Evolutionary conservation across 2,113 vertebrate species (phyloP).

Genomic region (Pelecanus crispus): DNA sequence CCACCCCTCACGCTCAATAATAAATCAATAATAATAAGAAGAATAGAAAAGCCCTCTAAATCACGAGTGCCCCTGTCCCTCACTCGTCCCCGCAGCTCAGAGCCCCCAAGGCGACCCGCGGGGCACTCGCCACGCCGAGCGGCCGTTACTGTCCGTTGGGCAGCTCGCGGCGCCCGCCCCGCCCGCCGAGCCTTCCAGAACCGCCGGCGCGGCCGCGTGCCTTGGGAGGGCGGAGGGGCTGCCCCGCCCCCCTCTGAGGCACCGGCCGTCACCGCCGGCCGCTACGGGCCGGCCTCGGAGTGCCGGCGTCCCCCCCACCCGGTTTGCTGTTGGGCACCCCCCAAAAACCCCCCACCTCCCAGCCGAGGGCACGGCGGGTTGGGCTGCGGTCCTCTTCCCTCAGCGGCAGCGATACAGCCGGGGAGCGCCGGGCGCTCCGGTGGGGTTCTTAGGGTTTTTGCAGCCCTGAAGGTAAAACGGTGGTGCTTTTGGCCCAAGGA

Average conservation of each 20-base stretch:
- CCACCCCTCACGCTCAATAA: background rate
- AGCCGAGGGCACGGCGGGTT: rapidly evolving
- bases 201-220: rapidly evolving
- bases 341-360: background rate
- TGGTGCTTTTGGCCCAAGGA: background rate
- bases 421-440: rapidly evolving
- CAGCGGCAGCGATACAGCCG: rapidly evolving
- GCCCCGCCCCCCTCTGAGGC: background rate
- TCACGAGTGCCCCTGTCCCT: rapidly evolving
- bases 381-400: too few relatives aligned
- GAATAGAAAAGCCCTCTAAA: background rate
- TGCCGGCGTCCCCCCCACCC: too few relatives aligned
- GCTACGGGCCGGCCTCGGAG: too few relatives aligned
- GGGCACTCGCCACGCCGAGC: too few relatives aligned
- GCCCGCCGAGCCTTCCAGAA: background rate
- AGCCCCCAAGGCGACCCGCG: too few relatives aligned
- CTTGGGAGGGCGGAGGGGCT: too few relatives aligned
- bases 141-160: too few relatives aligned
- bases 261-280: too few relatives aligned
- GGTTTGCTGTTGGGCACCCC: background rate
- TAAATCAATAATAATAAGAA: too few relatives aligned
- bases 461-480: rapidly evolving
- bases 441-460: background rate
- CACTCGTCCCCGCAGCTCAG: rapidly evolving
- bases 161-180: background rate